Evolutionary conservation across 2,888 invertebrate species (phyloP).

Genomic region (Erpobdella octoculata): DNA sequence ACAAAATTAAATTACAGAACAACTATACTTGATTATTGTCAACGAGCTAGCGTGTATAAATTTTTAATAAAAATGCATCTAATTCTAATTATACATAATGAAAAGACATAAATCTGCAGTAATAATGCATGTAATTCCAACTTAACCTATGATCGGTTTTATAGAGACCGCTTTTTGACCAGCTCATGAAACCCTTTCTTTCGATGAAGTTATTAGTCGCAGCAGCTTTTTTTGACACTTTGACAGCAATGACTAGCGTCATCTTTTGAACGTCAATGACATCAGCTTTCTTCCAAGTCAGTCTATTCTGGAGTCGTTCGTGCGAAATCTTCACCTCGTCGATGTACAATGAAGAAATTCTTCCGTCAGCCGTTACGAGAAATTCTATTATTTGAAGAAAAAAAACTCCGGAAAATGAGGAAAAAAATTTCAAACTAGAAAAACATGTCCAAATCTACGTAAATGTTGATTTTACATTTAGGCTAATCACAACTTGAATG

Average conservation of each 20-base stretch:
- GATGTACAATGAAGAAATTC: background rate
- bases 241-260: background rate
- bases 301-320: background rate
- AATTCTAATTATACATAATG: no score
- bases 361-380: background rate
- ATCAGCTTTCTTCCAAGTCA: background rate
- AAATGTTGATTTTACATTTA: no score
- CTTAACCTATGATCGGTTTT: no score
- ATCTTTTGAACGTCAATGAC: background rate
- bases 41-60: background rate
- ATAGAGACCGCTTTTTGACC: background rate
- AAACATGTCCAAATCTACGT: no score
- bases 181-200: background rate
- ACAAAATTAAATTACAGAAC: conserved; percentile 1
- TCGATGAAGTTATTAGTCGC: background rate
- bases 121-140: no score
- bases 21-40: background rate
- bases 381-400: background rate
- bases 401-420: background rate
- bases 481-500: no score
- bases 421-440: background rate
- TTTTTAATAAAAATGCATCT: no score
- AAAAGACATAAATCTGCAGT: no score
- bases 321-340: background rate
- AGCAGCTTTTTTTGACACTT: background rate